phyloP scores from a whole-genome alignment of 1,140 invertebrate species.

The Orius insidiosus region DNA sequence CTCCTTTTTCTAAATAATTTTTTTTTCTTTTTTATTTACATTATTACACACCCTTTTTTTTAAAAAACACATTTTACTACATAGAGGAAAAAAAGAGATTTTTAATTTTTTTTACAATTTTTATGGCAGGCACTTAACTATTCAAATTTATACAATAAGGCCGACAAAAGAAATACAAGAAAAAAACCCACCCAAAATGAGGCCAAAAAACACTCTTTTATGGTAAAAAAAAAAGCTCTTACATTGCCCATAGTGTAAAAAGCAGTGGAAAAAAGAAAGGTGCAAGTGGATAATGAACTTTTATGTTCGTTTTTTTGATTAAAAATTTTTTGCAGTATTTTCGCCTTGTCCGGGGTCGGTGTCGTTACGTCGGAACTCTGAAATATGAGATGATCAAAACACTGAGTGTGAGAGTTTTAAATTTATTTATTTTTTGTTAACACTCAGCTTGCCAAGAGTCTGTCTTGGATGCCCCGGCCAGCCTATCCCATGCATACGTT shows the following conservation, averaged over 20 bases:
- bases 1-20: conserved; percentile 14
- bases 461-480: conserved; percentile 27
- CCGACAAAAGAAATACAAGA: neutral
- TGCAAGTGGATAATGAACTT: conserved; percentile 6
- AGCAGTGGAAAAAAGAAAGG: conserved; percentile 1
- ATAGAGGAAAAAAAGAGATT: neutral
- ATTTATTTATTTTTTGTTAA: neutral
- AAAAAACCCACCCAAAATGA: neutral
- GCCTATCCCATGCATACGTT: conserved; percentile 21
- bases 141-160: neutral
- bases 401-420: conserved; percentile 6
- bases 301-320: neutral
- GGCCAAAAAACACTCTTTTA: neutral
- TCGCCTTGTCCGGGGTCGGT: conserved; percentile 8
- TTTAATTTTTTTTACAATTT: neutral
- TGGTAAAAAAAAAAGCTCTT: neutral
- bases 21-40: conserved; percentile 5
- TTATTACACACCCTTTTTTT: neutral
- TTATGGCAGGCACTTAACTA: conserved; percentile 2
- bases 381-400: conserved; percentile 12
- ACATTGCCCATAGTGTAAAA: neutral
- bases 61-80: conserved; percentile 1
- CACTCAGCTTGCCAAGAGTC: conserved; percentile 26
- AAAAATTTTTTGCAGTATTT: neutral
- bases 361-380: conserved; percentile 8